Evolutionary conservation across 2,888 invertebrate species (phyloP).

Genomic region (Nymphalis urticae): DNA sequence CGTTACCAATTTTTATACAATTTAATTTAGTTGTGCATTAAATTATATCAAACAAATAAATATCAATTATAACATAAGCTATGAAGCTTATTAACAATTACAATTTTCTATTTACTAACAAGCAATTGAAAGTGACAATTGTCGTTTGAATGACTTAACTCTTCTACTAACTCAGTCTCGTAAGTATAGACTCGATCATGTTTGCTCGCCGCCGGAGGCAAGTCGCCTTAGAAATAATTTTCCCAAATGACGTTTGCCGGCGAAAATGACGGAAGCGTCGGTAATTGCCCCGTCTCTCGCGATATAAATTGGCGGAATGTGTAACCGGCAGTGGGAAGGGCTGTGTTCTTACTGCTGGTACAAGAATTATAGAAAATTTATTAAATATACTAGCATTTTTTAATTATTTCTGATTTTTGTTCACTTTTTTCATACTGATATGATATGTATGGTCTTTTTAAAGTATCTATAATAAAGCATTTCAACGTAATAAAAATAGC

Average conservation of each 20-base stretch:
- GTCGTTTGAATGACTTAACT: not conserved
- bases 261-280: conserved; percentile 66
- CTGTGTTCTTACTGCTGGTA: conserved; percentile 44
- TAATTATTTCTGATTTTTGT: no score
- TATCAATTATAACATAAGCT: no score
- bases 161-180: not conserved
- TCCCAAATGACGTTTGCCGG: conserved; percentile 68
- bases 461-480: not conserved
- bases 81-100: no score
- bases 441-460: no score
- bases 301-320: conserved; percentile 75
- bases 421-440: no score
- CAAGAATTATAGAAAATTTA: conserved; percentile 12
- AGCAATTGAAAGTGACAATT: no score
- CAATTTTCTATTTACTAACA: no score
- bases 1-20: no score
- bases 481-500: no score
- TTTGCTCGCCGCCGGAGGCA: conserved; percentile 52
- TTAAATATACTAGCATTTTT: not conserved
- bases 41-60: no score
- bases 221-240: conserved; percentile 62
- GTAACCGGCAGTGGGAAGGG: conserved; percentile 66
- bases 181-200: conserved; percentile 31
- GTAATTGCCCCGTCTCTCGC: conserved; percentile 69
- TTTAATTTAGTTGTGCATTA: no score